Percentiles rank a stretch among this genome's conserved stretches.
These are phyloP conservation scores for Phenacoccus solenopsis DNA, from an alignment of 1,140 invertebrate genomes.

Conservation along the genomic window DNA sequence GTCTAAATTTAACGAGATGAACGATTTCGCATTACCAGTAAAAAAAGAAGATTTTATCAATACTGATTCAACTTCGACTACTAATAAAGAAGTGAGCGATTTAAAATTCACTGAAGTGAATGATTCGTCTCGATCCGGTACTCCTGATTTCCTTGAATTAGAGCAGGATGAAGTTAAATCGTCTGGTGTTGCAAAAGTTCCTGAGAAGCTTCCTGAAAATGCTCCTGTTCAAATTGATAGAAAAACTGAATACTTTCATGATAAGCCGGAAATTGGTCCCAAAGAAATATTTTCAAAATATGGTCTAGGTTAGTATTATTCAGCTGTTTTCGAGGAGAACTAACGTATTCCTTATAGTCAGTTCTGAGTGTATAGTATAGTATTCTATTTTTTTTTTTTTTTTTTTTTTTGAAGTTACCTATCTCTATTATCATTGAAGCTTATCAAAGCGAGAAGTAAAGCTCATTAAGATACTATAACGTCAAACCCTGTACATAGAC, in stretches of 20 bases:
- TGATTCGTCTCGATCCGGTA: neutral
- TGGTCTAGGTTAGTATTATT: slow-evolving; percentile 27
- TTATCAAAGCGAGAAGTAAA: too few species aligned
- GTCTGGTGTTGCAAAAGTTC: neutral
- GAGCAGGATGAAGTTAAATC: neutral
- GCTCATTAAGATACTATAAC: too few species aligned
- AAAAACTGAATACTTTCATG: neutral
- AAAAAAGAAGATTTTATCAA: neutral
- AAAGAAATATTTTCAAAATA: slow-evolving; percentile 27
- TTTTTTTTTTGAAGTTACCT: too few species aligned
- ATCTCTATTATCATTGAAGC: too few species aligned
- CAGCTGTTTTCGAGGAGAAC: too few species aligned
- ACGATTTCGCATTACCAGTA: too few species aligned
- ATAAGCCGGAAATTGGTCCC: slow-evolving; percentile 23
- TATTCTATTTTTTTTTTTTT: too few species aligned
- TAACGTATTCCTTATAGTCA: too few species aligned
- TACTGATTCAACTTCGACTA: neutral
- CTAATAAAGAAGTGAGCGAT: neutral
- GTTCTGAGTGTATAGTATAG: too few species aligned
- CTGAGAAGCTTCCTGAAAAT: neutral
- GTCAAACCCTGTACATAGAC: too few species aligned
- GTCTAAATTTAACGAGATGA: too few species aligned
- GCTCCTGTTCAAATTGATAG: slow-evolving; percentile 7
- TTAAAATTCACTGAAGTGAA: neutral
- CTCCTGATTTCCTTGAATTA: neutral